A percentile compares a stretch with the other conserved stretches of the same genome.
phyloP scores from a whole-genome alignment of 2,797 vertebrate genomes.

The Myotis daubentonii region DNA sequence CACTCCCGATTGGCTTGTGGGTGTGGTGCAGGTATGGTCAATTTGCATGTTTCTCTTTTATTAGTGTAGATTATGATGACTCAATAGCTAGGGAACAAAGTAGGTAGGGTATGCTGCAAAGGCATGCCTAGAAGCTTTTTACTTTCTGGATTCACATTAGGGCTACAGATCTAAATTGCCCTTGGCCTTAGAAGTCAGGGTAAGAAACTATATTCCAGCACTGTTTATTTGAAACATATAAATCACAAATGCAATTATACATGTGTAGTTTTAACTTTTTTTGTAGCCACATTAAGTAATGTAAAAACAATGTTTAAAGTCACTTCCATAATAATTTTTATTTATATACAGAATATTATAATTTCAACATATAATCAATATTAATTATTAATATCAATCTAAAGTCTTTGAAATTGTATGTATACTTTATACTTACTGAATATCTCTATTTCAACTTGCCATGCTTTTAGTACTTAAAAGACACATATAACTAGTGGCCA shows the following conservation, averaged over 20 bases:
- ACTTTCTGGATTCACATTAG: not conserved
- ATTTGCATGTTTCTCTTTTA: too few species aligned
- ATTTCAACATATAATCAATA: not conserved
- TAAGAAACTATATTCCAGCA: not conserved
- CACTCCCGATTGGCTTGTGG: too few species aligned
- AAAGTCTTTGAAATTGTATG: not conserved
- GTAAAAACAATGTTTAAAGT: not conserved
- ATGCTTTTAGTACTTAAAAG: not conserved
- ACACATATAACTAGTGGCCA: not conserved
- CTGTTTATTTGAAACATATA: not conserved
- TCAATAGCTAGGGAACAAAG: not conserved
- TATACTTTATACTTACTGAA: not conserved
- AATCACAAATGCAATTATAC: not conserved
- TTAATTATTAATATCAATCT: not conserved
- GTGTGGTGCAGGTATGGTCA: too few species aligned
- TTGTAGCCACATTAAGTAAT: not conserved
- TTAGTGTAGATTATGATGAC: not conserved
- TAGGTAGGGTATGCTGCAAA: not conserved
- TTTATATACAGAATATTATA: not conserved
- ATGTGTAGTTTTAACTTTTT: constrained; percentile 22
- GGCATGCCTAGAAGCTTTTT: not conserved
- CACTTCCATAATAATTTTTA: not conserved
- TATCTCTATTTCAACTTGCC: not conserved
- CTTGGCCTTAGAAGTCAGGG: not conserved
- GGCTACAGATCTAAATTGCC: not conserved